Evolutionary conservation across 1,140 invertebrate genomes (phyloP).

Genomic region (Drosophila erecta): DNA sequence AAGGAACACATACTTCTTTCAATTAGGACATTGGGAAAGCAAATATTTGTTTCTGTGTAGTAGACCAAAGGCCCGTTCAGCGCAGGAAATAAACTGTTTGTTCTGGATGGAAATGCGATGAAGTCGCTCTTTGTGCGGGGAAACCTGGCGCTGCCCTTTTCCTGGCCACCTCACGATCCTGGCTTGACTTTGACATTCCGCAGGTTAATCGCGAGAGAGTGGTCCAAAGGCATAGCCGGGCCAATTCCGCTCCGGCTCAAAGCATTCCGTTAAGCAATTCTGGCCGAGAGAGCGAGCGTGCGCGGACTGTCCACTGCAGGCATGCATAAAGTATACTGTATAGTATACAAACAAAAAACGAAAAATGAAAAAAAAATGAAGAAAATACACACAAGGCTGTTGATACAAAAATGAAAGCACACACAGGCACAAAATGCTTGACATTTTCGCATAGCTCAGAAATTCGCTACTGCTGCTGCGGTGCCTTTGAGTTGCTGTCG

Average conservation of each 20-base stretch:
- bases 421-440: conserved; percentile 43
- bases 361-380: background rate
- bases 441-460: conserved; percentile 39
- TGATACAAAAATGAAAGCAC: conserved; percentile 33
- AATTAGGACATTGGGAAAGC: background rate
- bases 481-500: conserved; percentile 31
- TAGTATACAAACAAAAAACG: conserved; percentile 24
- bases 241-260: conserved; percentile 35
- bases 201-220: conserved; percentile 32
- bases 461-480: conserved; percentile 19
- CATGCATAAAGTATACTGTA: conserved; percentile 41
- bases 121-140: conserved; percentile 18
- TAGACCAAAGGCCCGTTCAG: background rate
- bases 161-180: conserved; percentile 14
- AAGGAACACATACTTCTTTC: background rate
- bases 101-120: conserved; percentile 17
- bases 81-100: conserved; percentile 51
- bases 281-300: conserved; percentile 16
- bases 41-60: background rate
- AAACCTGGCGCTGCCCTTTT: conserved; percentile 7
- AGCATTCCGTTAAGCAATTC: conserved; percentile 28
- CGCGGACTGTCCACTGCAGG: conserved; percentile 38
- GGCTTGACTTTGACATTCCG: conserved; percentile 55
- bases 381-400: conserved; percentile 22
- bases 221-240: conserved; percentile 21